A percentile compares a stretch with the other conserved stretches of the same genome.
These are phyloP conservation scores for Pseudomyrmex gracilis DNA, from an alignment of 1,140 invertebrate genomes.

Conservation along the genomic window DNA sequence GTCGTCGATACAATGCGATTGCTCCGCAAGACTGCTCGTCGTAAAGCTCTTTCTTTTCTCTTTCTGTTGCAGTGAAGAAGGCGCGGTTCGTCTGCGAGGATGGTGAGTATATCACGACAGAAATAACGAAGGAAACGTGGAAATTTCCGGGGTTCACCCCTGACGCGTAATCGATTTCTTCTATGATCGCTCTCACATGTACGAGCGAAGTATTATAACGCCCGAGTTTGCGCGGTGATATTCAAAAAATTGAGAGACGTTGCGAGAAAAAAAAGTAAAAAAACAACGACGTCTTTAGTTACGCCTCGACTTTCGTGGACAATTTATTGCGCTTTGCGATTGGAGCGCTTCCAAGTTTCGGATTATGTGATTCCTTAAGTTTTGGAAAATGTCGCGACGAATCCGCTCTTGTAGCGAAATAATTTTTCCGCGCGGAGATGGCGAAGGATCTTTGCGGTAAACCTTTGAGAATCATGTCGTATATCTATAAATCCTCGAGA, in stretches of 20 bases:
- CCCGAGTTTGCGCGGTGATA: neutral
- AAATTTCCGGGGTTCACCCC: neutral
- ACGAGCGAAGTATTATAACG: conserved; percentile 49
- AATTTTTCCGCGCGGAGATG: conserved; percentile 58
- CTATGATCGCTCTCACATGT: conserved; percentile 6
- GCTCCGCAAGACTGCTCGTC: neutral
- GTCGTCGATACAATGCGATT: neutral
- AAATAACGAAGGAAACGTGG: conserved; percentile 3
- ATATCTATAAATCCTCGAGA: neutral
- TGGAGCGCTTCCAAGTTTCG: conserved; percentile 67
- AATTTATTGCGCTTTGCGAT: conserved; percentile 66
- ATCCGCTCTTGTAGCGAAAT: conserved; percentile 59
- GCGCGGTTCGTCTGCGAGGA: conserved; percentile 81
- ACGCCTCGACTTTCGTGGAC: conserved; percentile 63
- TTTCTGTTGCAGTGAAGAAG: conserved; percentile 83
- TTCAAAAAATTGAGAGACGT: conserved; percentile 44
- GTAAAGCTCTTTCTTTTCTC: conserved; percentile 22
- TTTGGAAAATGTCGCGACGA: conserved; percentile 65
- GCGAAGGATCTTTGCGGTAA: conserved; percentile 11
- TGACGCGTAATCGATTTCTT: conserved; percentile 10
- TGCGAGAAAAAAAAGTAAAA: too few relatives aligned
- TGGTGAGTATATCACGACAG: conserved; percentile 72
- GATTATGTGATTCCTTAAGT: conserved; percentile 63
- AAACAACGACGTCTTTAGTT: conserved; percentile 40
- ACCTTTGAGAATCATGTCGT: neutral